phyloP scores from a whole-genome alignment of 2,113 vertebrate species.

The Pterocles gutturalis region DNA sequence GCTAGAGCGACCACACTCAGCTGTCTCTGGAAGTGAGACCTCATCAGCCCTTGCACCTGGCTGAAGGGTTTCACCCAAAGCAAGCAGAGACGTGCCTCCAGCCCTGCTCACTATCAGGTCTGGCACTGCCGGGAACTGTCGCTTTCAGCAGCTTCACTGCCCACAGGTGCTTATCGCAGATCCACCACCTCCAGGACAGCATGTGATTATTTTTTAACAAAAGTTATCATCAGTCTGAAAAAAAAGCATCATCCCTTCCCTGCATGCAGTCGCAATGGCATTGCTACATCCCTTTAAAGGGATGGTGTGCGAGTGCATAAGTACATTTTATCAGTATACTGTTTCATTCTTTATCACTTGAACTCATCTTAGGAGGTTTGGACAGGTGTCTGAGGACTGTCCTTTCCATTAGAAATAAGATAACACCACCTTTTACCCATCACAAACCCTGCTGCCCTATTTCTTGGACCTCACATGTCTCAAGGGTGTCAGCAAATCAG shows the following conservation, averaged over 20 bases:
- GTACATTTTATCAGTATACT: neutral
- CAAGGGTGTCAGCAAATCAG: neutral
- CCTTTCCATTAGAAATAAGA: neutral
- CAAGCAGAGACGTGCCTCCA: neutral
- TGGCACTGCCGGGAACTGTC: neutral
- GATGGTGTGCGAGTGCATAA: neutral
- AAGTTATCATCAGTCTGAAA: neutral
- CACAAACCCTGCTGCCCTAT: neutral
- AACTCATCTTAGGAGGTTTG: neutral
- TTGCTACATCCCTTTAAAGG: neutral
- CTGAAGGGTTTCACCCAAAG: neutral
- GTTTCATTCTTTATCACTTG: neutral
- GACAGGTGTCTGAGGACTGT: neutral
- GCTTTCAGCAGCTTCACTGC: neutral
- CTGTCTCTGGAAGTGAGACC: neutral
- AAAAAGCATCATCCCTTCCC: neutral
- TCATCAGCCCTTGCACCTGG: neutral
- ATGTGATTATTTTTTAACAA: neutral
- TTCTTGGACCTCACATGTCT: neutral
- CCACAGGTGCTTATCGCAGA: accelerated
- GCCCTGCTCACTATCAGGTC: neutral
- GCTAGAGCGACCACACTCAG: neutral
- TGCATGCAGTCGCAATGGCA: accelerated
- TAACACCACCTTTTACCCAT: neutral
- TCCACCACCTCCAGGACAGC: neutral